phyloP scores from a whole-genome alignment of 2,888 invertebrate genomes.

The Calameuta idolon region DNA sequence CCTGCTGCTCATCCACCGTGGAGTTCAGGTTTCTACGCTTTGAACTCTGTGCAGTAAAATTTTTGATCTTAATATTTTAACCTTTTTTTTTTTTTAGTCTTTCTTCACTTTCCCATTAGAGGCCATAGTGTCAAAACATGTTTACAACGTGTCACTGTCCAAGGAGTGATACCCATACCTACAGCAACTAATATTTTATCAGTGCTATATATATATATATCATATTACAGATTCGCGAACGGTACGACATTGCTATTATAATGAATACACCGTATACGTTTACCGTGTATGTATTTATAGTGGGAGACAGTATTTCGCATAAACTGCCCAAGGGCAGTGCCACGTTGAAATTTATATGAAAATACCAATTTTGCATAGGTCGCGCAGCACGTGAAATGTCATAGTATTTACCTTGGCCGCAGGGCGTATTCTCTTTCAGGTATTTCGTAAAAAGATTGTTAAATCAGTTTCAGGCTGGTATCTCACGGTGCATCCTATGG shows the following conservation, averaged over 20 bases:
- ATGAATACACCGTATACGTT: background rate
- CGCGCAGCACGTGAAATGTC: background rate
- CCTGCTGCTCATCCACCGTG: background rate
- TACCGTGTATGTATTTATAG: background rate
- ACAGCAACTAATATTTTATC: background rate
- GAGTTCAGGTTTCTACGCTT: background rate
- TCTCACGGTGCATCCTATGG: background rate
- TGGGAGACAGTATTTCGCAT: background rate
- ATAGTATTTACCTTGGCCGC: background rate
- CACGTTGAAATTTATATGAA: background rate
- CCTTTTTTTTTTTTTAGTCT: background rate
- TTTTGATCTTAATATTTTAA: background rate
- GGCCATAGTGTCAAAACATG: background rate
- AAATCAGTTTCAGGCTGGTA: background rate
- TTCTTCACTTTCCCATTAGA: background rate
- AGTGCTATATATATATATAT: background rate
- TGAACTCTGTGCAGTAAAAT: background rate
- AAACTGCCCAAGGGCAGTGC: background rate
- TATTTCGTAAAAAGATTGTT: background rate
- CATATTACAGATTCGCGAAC: background rate
- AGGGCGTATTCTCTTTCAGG: background rate
- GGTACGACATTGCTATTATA: background rate
- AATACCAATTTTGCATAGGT: background rate
- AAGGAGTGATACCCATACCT: background rate
- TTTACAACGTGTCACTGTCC: background rate